phyloP scores from a whole-genome alignment of 2,888 invertebrate genomes.

The Cremastinae sp. region DNA sequence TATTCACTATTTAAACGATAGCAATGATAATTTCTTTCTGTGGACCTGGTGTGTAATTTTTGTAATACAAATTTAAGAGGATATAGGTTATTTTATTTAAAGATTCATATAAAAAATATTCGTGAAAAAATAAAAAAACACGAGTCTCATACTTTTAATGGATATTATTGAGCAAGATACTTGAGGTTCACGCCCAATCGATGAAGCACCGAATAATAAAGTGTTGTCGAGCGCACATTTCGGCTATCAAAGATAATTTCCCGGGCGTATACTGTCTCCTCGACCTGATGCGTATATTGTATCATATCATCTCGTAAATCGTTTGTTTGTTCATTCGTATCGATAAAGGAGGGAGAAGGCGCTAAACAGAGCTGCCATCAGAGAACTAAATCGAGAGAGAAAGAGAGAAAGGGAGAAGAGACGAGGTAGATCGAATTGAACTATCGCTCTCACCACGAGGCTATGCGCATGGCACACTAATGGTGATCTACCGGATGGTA shows the following conservation, averaged over 20 bases:
- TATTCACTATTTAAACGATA: too few relatives aligned
- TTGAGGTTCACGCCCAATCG: not conserved
- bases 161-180: too few relatives aligned
- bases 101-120: too few relatives aligned
- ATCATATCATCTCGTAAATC: constrained; percentile 45
- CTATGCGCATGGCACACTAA: constrained; percentile 63
- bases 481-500: constrained; percentile 70
- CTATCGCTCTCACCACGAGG: constrained; percentile 39
- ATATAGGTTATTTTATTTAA: too few relatives aligned
- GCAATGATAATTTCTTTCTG: too few relatives aligned
- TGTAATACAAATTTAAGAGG: too few relatives aligned
- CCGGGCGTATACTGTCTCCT: not conserved
- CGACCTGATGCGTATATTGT: constrained; percentile 13
- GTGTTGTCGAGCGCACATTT: constrained; percentile 30
- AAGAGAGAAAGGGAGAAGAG: constrained; percentile 11
- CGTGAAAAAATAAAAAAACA: too few relatives aligned
- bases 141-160: too few relatives aligned
- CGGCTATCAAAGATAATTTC: constrained; percentile 42
- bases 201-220: constrained; percentile 2
- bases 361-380: not conserved
- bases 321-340: constrained; percentile 43
- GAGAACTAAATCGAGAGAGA: not conserved
- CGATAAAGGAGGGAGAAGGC: not conserved
- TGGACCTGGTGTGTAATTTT: too few relatives aligned
- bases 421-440: constrained; percentile 26